These are phyloP conservation scores for Sceliomorpha sp. DNA, from an alignment of 2,888 invertebrate genomes.

Conservation along the genomic window DNA sequence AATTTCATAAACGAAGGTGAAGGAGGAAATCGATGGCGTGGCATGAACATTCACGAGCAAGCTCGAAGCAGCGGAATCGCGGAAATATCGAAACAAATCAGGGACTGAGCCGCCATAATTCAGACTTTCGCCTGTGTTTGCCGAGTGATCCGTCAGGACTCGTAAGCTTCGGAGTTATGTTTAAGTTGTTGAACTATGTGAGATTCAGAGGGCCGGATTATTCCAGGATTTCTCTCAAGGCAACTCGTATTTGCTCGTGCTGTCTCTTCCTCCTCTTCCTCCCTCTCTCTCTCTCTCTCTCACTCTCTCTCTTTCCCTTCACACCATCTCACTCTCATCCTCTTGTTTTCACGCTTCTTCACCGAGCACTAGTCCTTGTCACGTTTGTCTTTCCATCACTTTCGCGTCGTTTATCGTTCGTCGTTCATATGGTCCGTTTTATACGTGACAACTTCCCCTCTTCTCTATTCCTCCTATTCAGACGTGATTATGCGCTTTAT, in stretches of 20 bases:
- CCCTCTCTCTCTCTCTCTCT: conserved; percentile 27
- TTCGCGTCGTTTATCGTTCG: conserved; percentile 35
- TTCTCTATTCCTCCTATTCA: too few relatives aligned
- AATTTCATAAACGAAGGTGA: conserved; percentile 45
- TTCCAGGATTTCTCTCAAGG: conserved; percentile 68
- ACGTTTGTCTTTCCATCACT: conserved; percentile 50
- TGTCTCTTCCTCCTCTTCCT: conserved; percentile 21
- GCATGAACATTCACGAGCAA: conserved; percentile 43
- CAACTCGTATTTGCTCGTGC: conserved; percentile 51
- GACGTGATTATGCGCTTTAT: too few relatives aligned
- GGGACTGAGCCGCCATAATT: conserved; percentile 75
- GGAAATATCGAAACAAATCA: conserved; percentile 79
- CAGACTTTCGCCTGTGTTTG: conserved; percentile 76
- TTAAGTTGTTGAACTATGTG: conserved; percentile 76
- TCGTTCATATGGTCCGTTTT: conserved; percentile 8
- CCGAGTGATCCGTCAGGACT: conserved; percentile 76
- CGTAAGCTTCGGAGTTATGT: conserved; percentile 77
- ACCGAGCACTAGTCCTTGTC: conserved; percentile 31
- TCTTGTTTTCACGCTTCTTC: conserved; percentile 17
- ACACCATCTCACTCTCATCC: conserved; percentile 15
- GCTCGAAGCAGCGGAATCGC: conserved; percentile 65
- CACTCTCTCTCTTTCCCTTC: conserved; percentile 10
- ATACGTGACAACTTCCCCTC: neutral
- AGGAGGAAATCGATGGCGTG: conserved; percentile 48
- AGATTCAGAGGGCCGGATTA: conserved; percentile 69